A percentile compares a stretch with the other conserved stretches of the same genome.
phyloP scores from a whole-genome alignment of 2,888 invertebrate species.

The Drosophila mayaguana region DNA sequence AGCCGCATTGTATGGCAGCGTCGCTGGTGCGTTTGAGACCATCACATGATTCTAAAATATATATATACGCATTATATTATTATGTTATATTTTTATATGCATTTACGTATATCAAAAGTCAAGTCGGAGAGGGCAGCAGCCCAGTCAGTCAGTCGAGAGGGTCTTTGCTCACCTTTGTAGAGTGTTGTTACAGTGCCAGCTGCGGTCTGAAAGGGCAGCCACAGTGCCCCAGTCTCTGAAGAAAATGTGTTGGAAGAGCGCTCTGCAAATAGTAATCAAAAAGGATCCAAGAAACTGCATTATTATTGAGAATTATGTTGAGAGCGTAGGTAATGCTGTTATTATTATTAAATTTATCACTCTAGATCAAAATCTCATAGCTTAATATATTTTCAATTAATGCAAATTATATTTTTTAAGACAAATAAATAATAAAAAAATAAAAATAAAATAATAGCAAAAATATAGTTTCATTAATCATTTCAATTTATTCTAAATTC shows the following conservation, averaged over 20 bases:
- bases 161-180: slow-evolving; percentile 88
- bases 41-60: slow-evolving; percentile 89
- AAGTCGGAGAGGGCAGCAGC: background rate
- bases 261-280: slow-evolving; percentile 85
- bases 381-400: too few species aligned
- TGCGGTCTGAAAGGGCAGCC: slow-evolving; percentile 92
- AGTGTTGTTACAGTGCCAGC: slow-evolving; percentile 91
- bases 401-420: too few species aligned
- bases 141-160: background rate
- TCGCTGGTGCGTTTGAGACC: slow-evolving; percentile 89
- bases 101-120: background rate
- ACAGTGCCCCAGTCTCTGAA: slow-evolving; percentile 88
- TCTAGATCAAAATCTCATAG: background rate
- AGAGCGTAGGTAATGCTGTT: too few species aligned
- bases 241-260: slow-evolving; percentile 85
- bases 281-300: background rate
- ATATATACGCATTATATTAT: background rate
- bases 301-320: background rate
- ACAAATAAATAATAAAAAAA: too few species aligned
- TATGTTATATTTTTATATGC: background rate
- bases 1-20: slow-evolving; percentile 89
- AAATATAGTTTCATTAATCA: too few species aligned
- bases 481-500: background rate
- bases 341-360: background rate
- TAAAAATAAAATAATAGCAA: too few species aligned